Base-by-base conservation (phyloP, 2,888 invertebrate genomes). In the Salpingus planirostris region DNA sequence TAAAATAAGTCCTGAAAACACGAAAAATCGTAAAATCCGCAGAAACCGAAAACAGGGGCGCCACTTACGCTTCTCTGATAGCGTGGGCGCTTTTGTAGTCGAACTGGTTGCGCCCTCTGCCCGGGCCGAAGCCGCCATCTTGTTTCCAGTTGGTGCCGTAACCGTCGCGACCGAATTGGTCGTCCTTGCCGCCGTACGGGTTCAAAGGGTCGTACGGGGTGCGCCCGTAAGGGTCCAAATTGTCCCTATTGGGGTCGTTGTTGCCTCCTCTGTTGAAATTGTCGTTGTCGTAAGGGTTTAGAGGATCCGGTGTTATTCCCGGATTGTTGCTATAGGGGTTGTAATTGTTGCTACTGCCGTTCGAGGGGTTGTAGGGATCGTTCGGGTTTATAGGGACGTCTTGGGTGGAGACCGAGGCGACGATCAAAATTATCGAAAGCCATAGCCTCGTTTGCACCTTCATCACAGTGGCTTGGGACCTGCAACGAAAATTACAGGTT, bases 1-100 rank as follows among this genome's bases (percentile, higher is more conserved):
- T 78, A 56, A 96, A 90, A 62, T 93, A 95, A 5, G 89, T 88
- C 37, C 90, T 90, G 67, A 18, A 69, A 69, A 15, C 24, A 25
- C n/a, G n/a, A n/a, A n/a, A n/a, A n/a, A n/a, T n/a, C 18, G 18
- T 6, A 5, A 8, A 18, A 18, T 18, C 18, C 8, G 18, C 8
- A 8, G 8, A 6, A 18, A 8, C 8, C 18, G 18, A 18, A 18
- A 18, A 18, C 8, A 8, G 8, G 8, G 8, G 18, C 18, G 8
- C 5, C 18, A 49, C 57, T 55, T 51, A 61, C 60, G 59, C 55
- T 46, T 62, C 62, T 37, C 46, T 50, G 18, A 62, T 62, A n/a
- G n/a, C n/a, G n/a, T n/a, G n/a, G n/a, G n/a, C n/a, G n/a, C n/a
- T n/a, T n/a, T n/a, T n/a, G 35, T 54, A 53, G 21, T 45, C 33